Evolutionary conservation across 2,888 invertebrate genomes (phyloP), one percentile per base, ranked within the genome.

Genomic region (Panzeria rudis): DNA sequence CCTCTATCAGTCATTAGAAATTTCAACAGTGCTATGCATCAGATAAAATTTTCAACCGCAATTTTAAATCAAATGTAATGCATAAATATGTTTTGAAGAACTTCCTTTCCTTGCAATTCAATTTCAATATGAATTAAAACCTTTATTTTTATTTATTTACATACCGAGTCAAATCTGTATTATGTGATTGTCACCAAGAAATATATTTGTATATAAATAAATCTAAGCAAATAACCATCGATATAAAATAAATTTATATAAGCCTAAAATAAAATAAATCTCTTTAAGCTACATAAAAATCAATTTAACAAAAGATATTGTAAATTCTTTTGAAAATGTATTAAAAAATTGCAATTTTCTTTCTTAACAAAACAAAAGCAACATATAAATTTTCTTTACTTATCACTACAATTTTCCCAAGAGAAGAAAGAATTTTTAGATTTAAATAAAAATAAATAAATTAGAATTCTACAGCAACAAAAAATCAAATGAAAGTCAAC

Each of bases 361-460:
- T 35, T 23, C 23, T 20, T 15, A 15, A 11, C 11, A 8, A 71
- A 71, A n/a, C n/a, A 15, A 56, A 38, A 8, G 3, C 20, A n/a
- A 3, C 35, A 41, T 17, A 64, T 64, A 29, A 32, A 64, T 54
- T 64, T 29, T 41, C 41, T 32, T 50, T 25, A 71, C 56, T 29
- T 64, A 52, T 75, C 25, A 35, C 29, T 20, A 29, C 41, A 29
- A 4, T 32, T 29, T 23, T 20, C 50, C 23, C 52, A 23, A n/a
- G 52, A 44, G 62, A 32, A 62, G 71, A 44, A 56, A 23, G 61
- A 44, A 32, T 54, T 8, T 41, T 79, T 44, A 17, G 50, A 68
- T 56, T 77, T 64, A 79, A 79, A 71, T 71, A 64, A 68, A 56
- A 64, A 50, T 50, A 69, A 71, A 79, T 64, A 79, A 64, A 71